A percentile compares a stretch with the other conserved stretches of the same genome.
These are phyloP conservation scores for Hydrotaea diabolus DNA, from an alignment of 2,888 invertebrate species.

Conservation along the genomic window DNA sequence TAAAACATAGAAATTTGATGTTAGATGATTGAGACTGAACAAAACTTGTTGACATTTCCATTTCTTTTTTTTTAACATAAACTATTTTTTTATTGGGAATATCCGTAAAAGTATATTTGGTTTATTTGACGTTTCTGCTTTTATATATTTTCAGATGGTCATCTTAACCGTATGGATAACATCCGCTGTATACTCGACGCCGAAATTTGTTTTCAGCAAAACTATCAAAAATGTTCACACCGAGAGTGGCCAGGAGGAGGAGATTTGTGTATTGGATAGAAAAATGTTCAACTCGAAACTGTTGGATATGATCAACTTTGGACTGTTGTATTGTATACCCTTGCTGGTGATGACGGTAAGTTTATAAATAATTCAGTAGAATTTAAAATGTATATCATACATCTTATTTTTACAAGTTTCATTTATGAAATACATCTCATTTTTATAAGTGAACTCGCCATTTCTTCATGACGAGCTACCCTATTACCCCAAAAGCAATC, in stretches of 20 bases:
- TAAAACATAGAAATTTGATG: background rate
- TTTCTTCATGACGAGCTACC: too few relatives aligned
- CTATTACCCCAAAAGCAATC: too few relatives aligned
- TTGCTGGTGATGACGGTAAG: slow-evolving; percentile 89
- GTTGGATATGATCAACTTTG: slow-evolving; percentile 91
- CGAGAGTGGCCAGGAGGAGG: slow-evolving; percentile 78
- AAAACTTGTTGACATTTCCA: background rate
- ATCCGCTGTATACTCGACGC: slow-evolving; percentile 90
- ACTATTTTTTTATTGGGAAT: background rate
- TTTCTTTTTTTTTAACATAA: background rate
- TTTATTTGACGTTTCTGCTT: slow-evolving; percentile 4
- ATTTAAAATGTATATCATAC: too few relatives aligned
- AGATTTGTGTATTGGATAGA: slow-evolving; percentile 87
- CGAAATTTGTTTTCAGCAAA: slow-evolving; percentile 91
- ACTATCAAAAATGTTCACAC: slow-evolving; percentile 84
- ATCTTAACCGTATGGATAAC: slow-evolving; percentile 91
- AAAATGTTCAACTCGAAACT: slow-evolving; percentile 89
- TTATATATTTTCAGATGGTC: slow-evolving; percentile 83
- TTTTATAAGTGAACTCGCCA: too few relatives aligned
- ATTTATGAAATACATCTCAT: too few relatives aligned
- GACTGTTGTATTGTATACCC: slow-evolving; percentile 91
- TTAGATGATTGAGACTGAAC: background rate
- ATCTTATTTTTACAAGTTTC: too few relatives aligned
- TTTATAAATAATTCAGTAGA: slow-evolving; percentile 64
- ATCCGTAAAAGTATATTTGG: slow-evolving; percentile 8